phyloP scores from a whole-genome alignment of 1,140 invertebrate genomes.

The Sinella curviseta region DNA sequence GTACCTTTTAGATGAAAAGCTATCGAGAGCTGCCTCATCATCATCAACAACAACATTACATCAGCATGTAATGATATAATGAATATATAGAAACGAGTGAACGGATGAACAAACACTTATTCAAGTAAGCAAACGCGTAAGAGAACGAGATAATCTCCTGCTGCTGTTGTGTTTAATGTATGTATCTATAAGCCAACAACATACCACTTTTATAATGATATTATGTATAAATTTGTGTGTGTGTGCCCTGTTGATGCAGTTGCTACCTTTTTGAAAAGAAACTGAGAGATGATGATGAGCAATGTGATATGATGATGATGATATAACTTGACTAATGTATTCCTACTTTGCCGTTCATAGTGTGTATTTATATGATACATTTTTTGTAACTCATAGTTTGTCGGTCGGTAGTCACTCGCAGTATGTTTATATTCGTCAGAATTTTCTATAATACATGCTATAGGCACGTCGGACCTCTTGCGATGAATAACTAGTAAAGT shows the following conservation, averaged over 20 bases:
- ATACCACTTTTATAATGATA: no score
- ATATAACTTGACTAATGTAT: background rate
- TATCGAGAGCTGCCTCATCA: background rate
- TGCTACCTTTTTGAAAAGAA: constrained; percentile 6
- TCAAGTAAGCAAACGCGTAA: background rate
- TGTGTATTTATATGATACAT: background rate
- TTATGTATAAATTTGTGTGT: no score
- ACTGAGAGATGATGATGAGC: background rate
- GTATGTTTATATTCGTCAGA: background rate
- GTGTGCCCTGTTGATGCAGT: background rate
- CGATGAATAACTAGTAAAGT: no score
- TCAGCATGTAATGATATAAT: background rate
- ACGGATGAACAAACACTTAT: constrained; percentile 8
- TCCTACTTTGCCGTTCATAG: background rate
- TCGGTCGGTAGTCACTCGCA: background rate
- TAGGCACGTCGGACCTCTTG: no score
- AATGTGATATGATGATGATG: background rate
- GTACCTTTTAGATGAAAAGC: background rate
- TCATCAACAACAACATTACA: background rate
- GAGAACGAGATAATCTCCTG: background rate
- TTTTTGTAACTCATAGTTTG: background rate
- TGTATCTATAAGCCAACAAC: no score
- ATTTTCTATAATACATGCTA: no score
- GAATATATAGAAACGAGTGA: background rate
- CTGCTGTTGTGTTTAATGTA: no score